Base-by-base conservation (phyloP, 2,113 vertebrate genomes). In the Globicephala melas region DNA sequence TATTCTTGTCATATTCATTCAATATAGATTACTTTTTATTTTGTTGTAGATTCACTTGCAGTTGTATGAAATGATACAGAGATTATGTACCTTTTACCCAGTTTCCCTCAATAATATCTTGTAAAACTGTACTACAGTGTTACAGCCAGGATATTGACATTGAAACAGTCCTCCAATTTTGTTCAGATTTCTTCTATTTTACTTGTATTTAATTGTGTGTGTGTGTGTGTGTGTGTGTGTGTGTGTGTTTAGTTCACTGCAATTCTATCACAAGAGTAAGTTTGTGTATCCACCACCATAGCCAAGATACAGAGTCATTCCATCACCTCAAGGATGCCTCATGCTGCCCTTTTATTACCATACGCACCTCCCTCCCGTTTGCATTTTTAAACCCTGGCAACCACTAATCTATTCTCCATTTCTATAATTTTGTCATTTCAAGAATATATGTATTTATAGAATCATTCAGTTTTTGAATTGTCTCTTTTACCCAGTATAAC, bases 381-480 rank as follows among this genome's bases (percentile, higher is more conserved):
- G 15, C 31, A 65, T n/a, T 33, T 63, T 89, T 63, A 70, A 81
- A 13, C 12, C 14, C 41, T 38, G 38, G 7, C 8, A 84, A 36
- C 50, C 41, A 76, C 41, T 50, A 33, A 82, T 79, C 11, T 70
- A 8, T 36, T 93, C 2, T 79, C 2, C 0, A 20, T 81, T 81
- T 91, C 83, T 76, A 12, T 74, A n/a, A 89, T 89, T 95, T 73
- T 90, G 10, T 85, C 47, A 86, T 73, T 96, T 85, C 36, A 83
- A 44, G 36, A 63, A 50, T 62, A 50, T 14, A 71, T 50, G 1
- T 26, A 65, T 68, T 47, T 7, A 14, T 53, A 20, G 2, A 83
- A 70, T 79, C n/a, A 63, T 3, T 60, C 1, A 63, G 23, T 36
- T 58, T 89, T 79, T 44, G 31, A 15, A 50, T 77, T 96, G 20